Evolutionary conservation across 2,113 vertebrate genomes (phyloP).

Genomic region (Chiloscyllium plagiosum): DNA sequence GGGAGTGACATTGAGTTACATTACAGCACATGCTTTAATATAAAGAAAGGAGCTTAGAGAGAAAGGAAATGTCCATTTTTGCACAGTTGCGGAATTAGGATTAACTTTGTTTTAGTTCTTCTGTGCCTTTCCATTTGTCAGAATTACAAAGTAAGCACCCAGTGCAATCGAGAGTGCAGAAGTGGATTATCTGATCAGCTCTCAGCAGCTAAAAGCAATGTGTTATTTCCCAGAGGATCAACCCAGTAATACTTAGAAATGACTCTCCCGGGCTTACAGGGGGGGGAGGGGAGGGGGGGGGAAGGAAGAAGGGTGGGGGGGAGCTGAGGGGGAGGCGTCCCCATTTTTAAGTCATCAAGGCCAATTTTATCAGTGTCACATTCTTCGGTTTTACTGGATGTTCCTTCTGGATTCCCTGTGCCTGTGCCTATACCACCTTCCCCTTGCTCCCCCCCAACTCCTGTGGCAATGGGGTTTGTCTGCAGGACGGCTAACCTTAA

Average conservation of each 20-base stretch:
- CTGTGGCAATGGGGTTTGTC: background rate
- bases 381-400: too few species aligned
- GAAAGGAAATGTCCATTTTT: background rate
- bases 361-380: too few species aligned
- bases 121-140: background rate
- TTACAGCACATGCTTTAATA: background rate
- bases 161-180: background rate
- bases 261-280: too few species aligned
- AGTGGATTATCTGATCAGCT: background rate
- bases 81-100: background rate
- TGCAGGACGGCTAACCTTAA: background rate
- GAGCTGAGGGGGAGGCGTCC: too few species aligned
- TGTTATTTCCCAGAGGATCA: background rate
- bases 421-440: too few species aligned
- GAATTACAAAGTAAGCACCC: background rate
- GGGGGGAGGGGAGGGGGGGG: too few species aligned
- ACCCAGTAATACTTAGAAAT: too few species aligned
- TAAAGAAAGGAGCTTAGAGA: constrained; percentile 1
- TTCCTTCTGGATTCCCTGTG: background rate
- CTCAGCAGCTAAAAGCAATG: background rate
- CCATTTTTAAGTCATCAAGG: too few species aligned
- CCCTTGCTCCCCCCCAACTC: background rate
- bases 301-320: too few species aligned
- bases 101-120: background rate
- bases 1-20: background rate